Evolutionary conservation across 1,140 invertebrate species (phyloP).

Genomic region (Parasteatoda tepidariorum): DNA sequence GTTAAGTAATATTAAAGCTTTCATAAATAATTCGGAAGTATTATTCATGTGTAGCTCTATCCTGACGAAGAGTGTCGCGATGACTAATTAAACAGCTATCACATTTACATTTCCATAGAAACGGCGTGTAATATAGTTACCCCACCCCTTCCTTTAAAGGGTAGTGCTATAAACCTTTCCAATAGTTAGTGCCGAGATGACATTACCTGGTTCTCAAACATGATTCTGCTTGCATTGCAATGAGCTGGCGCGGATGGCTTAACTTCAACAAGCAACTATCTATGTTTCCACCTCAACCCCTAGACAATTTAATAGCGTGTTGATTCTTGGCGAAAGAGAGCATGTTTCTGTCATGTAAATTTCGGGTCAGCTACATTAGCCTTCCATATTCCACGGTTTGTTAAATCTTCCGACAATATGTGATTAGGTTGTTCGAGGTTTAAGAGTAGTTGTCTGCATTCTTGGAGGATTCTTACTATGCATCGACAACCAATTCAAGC

Average conservation of each 20-base stretch:
- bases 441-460: no score
- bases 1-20: no score
- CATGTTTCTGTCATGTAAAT: not conserved
- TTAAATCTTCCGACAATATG: not conserved
- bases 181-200: not conserved
- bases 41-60: no score
- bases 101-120: no score
- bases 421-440: no score
- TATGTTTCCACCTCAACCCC: not conserved
- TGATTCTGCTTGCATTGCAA: not conserved
- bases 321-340: not conserved
- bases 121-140: no score
- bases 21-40: no score
- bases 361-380: not conserved
- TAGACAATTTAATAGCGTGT: not conserved
- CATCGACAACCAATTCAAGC: no score
- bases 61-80: no score
- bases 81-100: no score
- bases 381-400: not conserved
- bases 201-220: not conserved
- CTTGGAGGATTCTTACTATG: no score
- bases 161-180: not conserved
- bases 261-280: no score
- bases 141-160: not conserved
- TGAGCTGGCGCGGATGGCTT: not conserved